Evolutionary conservation across 2,797 vertebrate genomes (phyloP), one percentile per base, ranked within the genome.

Genomic region (Corythornis leucogaster): DNA sequence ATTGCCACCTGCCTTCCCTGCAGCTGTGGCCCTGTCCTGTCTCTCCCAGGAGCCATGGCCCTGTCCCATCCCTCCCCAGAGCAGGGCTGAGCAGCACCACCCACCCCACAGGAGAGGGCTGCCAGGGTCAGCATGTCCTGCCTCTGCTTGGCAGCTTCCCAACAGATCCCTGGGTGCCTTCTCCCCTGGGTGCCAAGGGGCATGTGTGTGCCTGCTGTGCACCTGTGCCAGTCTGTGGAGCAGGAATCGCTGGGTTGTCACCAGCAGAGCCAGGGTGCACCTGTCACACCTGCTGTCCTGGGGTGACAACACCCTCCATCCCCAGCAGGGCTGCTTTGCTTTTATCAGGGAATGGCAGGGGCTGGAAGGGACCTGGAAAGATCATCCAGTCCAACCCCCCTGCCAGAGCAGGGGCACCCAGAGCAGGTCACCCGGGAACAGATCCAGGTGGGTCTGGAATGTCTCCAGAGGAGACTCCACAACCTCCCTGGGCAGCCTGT

Each of bases 31-130:
- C 51, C 12, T 25, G 46, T 25, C 46, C 45, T 12, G 46, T 14
- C 46, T 21, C 46, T 48, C 12, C 46, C 22, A 14, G 24, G 22
- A 48, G 46, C 12, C 35, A 35, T 35, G 35, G 35, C 35, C 35
- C 35, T 35, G 35, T 35, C 35, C 2, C 19, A 25, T 10, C 15
- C 15, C 22, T 54, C 15, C 42, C 2, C 0, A 24, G 6, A 14
- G 15, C 0, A 0, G 22, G 13, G 9, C 0, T 12, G n/a, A 16
- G 50, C 80, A 24, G 40, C 48, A 17, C 35, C 12, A 0, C 38
- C n/a, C 61, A 2, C 3, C 1, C 35, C 35, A 35, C 35, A 4
- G 1, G 22, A 53, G 15, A 1, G 5, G 45, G 43, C 62, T 69
- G 48, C 12, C 35, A 38, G 45, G 13, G 64, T 9, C 66, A 12